Conservation (phyloP, 2,113 vertebrate genomes). For the Crotalus helleri region DNA sequence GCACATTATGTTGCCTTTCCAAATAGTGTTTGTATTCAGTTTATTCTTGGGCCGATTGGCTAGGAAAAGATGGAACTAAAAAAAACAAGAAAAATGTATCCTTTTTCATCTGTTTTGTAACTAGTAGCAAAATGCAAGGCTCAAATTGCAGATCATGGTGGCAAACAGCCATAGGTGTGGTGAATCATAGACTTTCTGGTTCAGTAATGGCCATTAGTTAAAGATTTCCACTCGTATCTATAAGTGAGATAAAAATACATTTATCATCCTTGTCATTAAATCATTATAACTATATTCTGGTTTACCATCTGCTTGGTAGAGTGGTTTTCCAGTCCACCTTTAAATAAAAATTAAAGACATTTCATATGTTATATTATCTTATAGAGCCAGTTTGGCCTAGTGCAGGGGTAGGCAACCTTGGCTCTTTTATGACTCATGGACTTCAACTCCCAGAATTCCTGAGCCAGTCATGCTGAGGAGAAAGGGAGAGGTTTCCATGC, state of each 20-base stretch:
- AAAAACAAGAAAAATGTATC: background rate
- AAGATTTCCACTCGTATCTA: background rate
- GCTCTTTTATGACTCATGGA: too few relatives aligned
- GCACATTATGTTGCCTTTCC: constrained; percentile 74
- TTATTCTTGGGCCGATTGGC: constrained; percentile 34
- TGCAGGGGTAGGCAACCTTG: too few relatives aligned
- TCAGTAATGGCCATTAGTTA: background rate
- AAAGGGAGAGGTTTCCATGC: too few relatives aligned
- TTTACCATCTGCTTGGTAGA: background rate
- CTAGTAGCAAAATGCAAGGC: background rate
- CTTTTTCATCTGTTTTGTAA: background rate
- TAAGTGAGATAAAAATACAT: background rate
- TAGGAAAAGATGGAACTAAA: background rate
- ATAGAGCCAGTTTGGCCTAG: background rate
- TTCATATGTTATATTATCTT: background rate
- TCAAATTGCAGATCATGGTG: background rate
- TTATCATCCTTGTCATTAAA: background rate
- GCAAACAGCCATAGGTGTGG: background rate
- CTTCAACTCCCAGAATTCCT: too few relatives aligned
- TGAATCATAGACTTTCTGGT: background rate
- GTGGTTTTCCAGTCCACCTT: background rate
- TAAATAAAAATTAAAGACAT: background rate
- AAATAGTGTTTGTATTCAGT: constrained; percentile 44
- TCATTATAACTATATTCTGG: background rate
- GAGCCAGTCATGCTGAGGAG: too few relatives aligned